These are phyloP conservation scores for Lucilia cuprina DNA, from an alignment of 1,140 invertebrate species.

Conservation along the genomic window DNA sequence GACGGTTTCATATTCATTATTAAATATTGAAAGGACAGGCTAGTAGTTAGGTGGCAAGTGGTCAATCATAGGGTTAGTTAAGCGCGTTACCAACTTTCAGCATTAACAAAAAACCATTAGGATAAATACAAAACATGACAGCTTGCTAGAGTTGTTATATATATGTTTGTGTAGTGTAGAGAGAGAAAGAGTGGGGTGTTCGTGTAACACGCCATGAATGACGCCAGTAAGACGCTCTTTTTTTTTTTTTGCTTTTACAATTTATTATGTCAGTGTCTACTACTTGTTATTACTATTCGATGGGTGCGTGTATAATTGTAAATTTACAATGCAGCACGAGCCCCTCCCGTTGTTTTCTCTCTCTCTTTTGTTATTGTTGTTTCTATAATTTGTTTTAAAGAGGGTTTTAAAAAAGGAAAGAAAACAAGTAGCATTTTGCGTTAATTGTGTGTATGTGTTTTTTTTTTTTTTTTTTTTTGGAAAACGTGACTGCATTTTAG, in stretches of 20 bases:
- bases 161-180: neutral
- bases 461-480: neutral
- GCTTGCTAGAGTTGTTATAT: neutral
- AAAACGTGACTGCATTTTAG: neutral
- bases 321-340: neutral
- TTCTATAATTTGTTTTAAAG: neutral
- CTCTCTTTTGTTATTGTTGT: neutral
- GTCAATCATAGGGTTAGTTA: no score
- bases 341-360: neutral
- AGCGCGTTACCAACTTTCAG: no score
- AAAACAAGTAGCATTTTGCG: neutral
- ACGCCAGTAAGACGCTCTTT: slow-evolving; percentile 25
- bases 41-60: no score
- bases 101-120: neutral
- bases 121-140: neutral
- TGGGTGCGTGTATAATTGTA: neutral
- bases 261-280: slow-evolving; percentile 7
- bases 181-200: neutral
- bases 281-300: neutral
- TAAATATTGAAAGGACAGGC: no score
- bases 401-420: neutral
- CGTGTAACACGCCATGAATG: slow-evolving; percentile 25
- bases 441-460: neutral
- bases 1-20: no score
- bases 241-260: neutral